A percentile compares a stretch with the other conserved stretches of the same genome.
phyloP scores from a whole-genome alignment of 1,140 invertebrate genomes.

The Magallana gigas region DNA sequence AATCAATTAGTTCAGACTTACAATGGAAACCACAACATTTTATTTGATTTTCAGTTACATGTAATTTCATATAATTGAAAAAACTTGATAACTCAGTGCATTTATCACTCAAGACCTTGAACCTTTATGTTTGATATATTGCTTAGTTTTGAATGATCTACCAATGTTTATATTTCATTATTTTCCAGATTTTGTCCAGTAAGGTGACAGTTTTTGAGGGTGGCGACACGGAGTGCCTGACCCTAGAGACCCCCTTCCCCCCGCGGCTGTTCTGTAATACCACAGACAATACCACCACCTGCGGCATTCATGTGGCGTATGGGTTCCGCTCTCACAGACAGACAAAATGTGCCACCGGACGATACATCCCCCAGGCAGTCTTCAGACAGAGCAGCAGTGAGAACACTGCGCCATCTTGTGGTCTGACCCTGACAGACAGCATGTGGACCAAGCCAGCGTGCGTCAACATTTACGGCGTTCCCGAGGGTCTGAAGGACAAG shows the following conservation, averaged over 20 bases:
- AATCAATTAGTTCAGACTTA: too few relatives aligned
- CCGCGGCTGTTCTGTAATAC: conserved; percentile 63
- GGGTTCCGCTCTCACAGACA: conserved; percentile 29
- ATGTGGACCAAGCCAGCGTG: conserved; percentile 54
- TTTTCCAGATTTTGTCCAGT: conserved; percentile 56
- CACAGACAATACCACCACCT: conserved; percentile 21
- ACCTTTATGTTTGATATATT: too few relatives aligned
- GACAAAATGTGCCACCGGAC: conserved; percentile 55
- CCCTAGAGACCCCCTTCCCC: conserved; percentile 56
- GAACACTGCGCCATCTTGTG: conserved; percentile 49
- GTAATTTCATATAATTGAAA: too few relatives aligned
- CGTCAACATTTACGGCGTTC: conserved; percentile 61
- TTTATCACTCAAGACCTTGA: too few relatives aligned
- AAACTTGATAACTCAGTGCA: too few relatives aligned
- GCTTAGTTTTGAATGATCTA: too few relatives aligned
- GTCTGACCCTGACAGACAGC: conserved; percentile 50
- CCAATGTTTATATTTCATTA: too few relatives aligned
- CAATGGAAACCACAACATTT: too few relatives aligned
- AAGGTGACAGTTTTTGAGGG: conserved; percentile 62
- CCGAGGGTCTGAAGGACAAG: conserved; percentile 67
- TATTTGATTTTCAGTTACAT: too few relatives aligned
- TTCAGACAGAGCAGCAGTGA: conserved; percentile 48
- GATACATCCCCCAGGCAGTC: conserved; percentile 60
- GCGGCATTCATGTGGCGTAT: conserved; percentile 43
- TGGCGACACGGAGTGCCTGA: conserved; percentile 48